Base-by-base conservation (phyloP, 2,888 invertebrate species). In the Tachina lurida region DNA sequence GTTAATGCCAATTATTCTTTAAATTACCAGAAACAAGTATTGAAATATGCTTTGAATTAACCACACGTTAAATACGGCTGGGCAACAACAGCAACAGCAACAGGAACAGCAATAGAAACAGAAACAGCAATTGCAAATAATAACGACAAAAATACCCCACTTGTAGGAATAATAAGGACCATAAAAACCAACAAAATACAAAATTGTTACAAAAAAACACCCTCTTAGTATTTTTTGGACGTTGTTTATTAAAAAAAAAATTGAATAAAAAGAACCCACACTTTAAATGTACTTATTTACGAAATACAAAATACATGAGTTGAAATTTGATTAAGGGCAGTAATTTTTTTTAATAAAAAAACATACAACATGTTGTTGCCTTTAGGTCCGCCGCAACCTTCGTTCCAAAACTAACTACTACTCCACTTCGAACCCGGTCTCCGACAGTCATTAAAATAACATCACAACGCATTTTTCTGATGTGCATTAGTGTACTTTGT, bases 1-100 rank as follows among this genome's bases (percentile, higher is more conserved):
- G 79, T 86, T 86, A 86, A 86, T 86, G 86, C 86, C 86, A 86
- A 86, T 86, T 86, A 86, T 67, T 86, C 83, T 76, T 80, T 76
- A 75, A 86, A 86, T 86, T 86, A 79, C 79, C 83, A 86, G 83
- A 83, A 86, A 86, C 86, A 83, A 77, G 80, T 49, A 80, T 86
- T 63, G 79, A 83, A 86, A 86, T 86, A 74, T 83, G 86, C 79
- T 83, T 86, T 79, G 79, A 83, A 83, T 86, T 83, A 86, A 83
- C 86, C 86, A 86, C 79, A 73, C 80, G 74, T 67, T 68, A 73
- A 78, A 63, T 65, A 80, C 15, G 56, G 41, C 75, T 17, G 31
- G 54, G 62, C 43, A 60, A 60, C 17, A 41, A 60, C 41, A 54
- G 12, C 39, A 31, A 22, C 9, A 39, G 52, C 31, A 31, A 31